Evolutionary conservation across 2,797 vertebrate species (phyloP).

Genomic region (Dermochelys coriacea): DNA sequence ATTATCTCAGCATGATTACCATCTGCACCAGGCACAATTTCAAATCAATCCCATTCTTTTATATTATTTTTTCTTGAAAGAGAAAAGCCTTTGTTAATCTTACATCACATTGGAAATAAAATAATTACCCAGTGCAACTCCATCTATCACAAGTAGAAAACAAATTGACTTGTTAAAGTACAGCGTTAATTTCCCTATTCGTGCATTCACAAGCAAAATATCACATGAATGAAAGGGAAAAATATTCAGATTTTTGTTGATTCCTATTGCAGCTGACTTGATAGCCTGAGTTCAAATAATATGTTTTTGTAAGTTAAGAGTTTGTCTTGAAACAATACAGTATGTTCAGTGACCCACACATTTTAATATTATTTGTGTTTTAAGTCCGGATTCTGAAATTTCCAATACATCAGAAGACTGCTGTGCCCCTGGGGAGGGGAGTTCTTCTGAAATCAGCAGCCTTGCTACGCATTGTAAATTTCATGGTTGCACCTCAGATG

Average conservation of each 20-base stretch:
- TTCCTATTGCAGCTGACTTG: neutral
- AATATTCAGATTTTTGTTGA: neutral
- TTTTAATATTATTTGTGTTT: neutral
- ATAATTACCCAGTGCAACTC: neutral
- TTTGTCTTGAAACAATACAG: neutral
- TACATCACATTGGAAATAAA: constrained; percentile 1
- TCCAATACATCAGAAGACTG: neutral
- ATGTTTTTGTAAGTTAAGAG: neutral
- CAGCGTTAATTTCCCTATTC: neutral
- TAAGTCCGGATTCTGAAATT: neutral
- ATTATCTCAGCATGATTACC: constrained; percentile 8
- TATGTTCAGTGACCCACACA: neutral
- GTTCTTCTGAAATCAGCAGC: neutral
- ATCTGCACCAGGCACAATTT: constrained; percentile 50
- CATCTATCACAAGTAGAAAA: constrained; percentile 11
- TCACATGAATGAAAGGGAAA: neutral
- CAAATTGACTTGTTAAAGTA: neutral
- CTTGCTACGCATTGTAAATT: neutral
- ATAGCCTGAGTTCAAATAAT: neutral
- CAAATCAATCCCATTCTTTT: constrained; percentile 49
- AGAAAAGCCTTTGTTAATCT: constrained; percentile 34
- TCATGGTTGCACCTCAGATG: neutral
- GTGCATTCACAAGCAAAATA: neutral
- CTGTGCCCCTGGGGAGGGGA: neutral
- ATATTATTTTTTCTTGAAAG: constrained; percentile 5